Evolutionary conservation across 2,888 invertebrate species (phyloP), one percentile per base, ranked within the genome.

Genomic region (Beris morrisii): DNA sequence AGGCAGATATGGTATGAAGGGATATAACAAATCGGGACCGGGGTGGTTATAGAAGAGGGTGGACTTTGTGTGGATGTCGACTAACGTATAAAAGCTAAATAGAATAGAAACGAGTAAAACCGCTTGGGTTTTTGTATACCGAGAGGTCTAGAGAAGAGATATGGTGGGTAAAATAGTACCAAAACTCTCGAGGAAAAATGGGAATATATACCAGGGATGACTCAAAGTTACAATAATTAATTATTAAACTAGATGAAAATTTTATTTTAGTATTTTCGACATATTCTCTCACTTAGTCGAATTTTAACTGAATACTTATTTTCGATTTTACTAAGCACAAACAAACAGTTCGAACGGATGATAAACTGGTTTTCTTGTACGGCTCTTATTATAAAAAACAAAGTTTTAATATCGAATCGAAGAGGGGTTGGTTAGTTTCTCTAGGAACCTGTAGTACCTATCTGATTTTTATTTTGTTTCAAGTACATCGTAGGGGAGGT

Each of bases 181-280:
- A 38, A 22, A 50, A n/a, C 22, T 15, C 48, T 31, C 3, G 9
- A 30, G n/a, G 48, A 4, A n/a, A 48, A 48, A 48, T 12, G 28
- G 46, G 58, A 38, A 32, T 11, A 11, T 32, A 52, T 22, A 22
- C 22, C 31, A 38, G 48, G 31, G 48, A 50, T 38, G 61, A 52
- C 52, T 61, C 61, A 50, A 61, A 50, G 61, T 46, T 61, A 50
- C 50, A 50, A 61, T 61, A 61, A 61, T 61, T 61, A 61, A 52
- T 61, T 46, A 61, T 61, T 61, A 52, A 61, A 52, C 50, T 38
- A 61, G 61, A 61, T 38, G 61, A 56, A 32, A 43, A 52, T 50
- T 61, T 61, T 61, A 50, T 31, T 61, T 61, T 28, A 50, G 31
- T 50, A 58, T 52, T 28, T 61, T 38, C 5, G 38, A 59, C 22